Conservation (phyloP, 1,140 invertebrate genomes). For the Paraescarpia echinospica region DNA sequence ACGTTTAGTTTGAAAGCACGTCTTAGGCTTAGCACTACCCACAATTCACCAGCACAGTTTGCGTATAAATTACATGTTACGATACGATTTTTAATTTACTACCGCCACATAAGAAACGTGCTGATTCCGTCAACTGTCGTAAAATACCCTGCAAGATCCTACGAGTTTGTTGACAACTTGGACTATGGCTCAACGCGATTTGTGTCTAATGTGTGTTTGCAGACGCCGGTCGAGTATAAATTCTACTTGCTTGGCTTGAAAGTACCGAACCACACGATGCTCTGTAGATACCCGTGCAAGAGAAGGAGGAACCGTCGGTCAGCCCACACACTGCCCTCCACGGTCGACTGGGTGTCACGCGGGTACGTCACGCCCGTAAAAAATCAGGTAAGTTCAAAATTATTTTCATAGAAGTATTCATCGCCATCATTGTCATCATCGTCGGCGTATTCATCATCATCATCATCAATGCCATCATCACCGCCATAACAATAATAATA, state of each 20-base stretch:
- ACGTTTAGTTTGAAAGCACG: too few relatives aligned
- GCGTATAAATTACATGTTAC: not conserved
- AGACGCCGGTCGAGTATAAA: not conserved
- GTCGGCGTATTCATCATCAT: too few relatives aligned
- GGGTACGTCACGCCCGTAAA: constrained; percentile 30
- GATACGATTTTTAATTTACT: not conserved
- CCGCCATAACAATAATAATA: too few relatives aligned
- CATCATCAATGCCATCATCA: too few relatives aligned
- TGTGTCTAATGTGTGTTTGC: not conserved
- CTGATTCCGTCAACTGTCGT: too few relatives aligned
- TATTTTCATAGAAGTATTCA: too few relatives aligned
- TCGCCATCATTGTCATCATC: too few relatives aligned
- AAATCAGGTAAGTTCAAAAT: constrained; percentile 22
- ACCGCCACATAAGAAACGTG: too few relatives aligned
- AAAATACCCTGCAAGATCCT: not conserved
- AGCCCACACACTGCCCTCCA: not conserved
- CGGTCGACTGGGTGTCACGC: constrained; percentile 24
- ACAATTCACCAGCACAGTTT: too few relatives aligned
- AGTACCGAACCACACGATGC: not conserved
- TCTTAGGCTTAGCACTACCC: too few relatives aligned
- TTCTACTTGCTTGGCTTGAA: not conserved
- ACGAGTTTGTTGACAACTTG: not conserved
- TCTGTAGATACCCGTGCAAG: not conserved
- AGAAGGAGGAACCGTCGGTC: not conserved
- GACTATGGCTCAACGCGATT: not conserved